Percentiles rank a stretch among this genome's conserved stretches.
These are phyloP conservation scores for Eucriotettix oculatus DNA, from an alignment of 2,888 invertebrate genomes.

Conservation along the genomic window DNA sequence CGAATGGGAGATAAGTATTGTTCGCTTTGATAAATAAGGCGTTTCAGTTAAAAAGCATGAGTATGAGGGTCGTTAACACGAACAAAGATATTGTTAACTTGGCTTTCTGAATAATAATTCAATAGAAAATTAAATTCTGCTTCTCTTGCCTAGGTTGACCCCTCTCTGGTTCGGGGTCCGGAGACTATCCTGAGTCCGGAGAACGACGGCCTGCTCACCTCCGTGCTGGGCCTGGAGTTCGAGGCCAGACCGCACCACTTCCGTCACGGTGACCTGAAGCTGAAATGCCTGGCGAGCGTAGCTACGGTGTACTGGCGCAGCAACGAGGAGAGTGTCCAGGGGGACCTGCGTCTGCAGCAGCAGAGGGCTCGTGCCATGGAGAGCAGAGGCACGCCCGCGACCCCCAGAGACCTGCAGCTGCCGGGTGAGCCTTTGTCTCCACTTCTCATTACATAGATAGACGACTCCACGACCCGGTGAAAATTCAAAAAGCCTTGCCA, in stretches of 20 bases:
- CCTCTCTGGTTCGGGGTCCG: conserved; percentile 31
- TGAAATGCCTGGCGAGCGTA: conserved; percentile 78
- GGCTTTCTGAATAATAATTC: too few species aligned
- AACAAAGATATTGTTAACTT: too few species aligned
- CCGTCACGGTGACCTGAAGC: conserved; percentile 62
- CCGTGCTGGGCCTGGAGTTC: conserved; percentile 62
- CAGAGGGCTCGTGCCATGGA: conserved; percentile 53
- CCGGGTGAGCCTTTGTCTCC: too few species aligned
- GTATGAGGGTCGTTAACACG: too few species aligned
- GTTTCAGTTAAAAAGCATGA: too few species aligned
- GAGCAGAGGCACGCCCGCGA: conserved; percentile 42
- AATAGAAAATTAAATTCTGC: too few species aligned
- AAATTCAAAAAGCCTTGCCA: too few species aligned
- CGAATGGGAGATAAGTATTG: too few species aligned
- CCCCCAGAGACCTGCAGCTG: background rate
- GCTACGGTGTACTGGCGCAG: conserved; percentile 73
- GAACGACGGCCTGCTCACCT: conserved; percentile 56
- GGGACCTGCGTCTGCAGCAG: conserved; percentile 42
- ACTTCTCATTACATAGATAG: too few species aligned
- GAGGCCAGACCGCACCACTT: conserved; percentile 66
- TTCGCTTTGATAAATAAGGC: too few species aligned
- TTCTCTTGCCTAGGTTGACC: conserved; percentile 31
- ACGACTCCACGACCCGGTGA: too few species aligned
- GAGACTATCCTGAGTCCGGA: conserved; percentile 14
- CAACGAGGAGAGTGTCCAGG: conserved; percentile 76